Base-by-base conservation (phyloP, 2,888 invertebrate genomes). In the Clistopyga incitator region DNA sequence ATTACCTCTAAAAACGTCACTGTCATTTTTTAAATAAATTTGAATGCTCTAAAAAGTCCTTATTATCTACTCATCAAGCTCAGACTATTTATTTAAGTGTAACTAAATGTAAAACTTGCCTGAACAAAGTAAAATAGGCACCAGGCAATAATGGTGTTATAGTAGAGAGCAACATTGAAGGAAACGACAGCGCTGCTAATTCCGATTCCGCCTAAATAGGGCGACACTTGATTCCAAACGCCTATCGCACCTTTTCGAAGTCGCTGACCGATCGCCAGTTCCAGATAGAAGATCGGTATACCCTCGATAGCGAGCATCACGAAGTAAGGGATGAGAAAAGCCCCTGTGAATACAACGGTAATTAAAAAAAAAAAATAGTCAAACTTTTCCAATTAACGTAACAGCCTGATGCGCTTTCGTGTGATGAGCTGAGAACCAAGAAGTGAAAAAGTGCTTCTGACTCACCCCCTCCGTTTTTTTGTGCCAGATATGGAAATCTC, bases 101-200 rank as follows among this genome's bases (percentile, higher is more conserved):
- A 54, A 20, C 11, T 6, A 54, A 54, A 8, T 23, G 6, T 23
- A 3, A 56, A 29, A 82, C 88, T 91, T 88, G 94, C 95, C 93
- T 97, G 97, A 87, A 97, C 96, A 92, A 98, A 97, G 94, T 98
- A 99, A 93, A 98, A 98, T 91, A 99, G 95, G 93, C 98, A 98
- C 99, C 99, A 99, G 83, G 98, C 98, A 88, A 99, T 98, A 89
- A 99, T 99, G 82, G 98, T 98, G 94, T 99, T 99, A 94, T 99
- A 99, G 94, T 99, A 99, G 86, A 99, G 95, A 13, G 98, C 98
- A 86, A 99, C 98, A 92, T 98, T 98, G 94, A 98, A 99, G 0
- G 98, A 98, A 45, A 99, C 99, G 85, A 99, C 97, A 1, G 98
- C 98, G 78, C 98, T 98, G 91, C 98, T 98, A 87, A 99, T 96